Evolutionary conservation across 2,113 vertebrate genomes (phyloP), one percentile per base, ranked within the genome.

Genomic region (Circaetus gallicus): DNA sequence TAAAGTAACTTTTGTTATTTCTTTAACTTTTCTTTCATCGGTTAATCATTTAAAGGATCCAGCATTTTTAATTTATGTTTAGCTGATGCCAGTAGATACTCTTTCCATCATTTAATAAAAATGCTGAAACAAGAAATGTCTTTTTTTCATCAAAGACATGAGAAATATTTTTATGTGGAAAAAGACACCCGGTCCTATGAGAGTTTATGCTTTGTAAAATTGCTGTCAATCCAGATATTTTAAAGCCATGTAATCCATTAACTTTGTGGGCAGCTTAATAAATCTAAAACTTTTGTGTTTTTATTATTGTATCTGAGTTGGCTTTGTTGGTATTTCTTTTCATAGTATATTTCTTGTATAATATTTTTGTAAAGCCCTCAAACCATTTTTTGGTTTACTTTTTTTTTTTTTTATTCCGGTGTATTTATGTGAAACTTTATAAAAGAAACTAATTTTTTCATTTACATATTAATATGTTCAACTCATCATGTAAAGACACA

Each of bases 361-460:
- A 98, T 99, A 98, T 98, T 99, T 98, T 98, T 99, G 99, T 98
- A 99, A 99, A 99, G 98, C 97, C 89, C 87, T 98, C 94, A 94
- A 97, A 89, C 55, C 90, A 90, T 97, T 98, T 94, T 97, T 92
- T 93, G 67, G 55, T 96, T 92, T 90, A 55, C n/a, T 97, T 96
- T 98, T 98, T 90, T 86, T 89, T 94, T 79, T 95, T 97, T 93
- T 87, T 96, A 98, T 98, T 97, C 96, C 31, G 72, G 97, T 99
- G 98, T 99, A 99, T 99, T 99, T 99, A 99, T 99, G 99, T 99
- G 99, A 99, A 98, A 99, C 99, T 99, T 99, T 99, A 98, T 99
- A 98, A 99, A 98, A 98, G 98, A 98, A 97, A 98, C 98, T 98
- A 99, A 99, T 98, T 99, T 98, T 99, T 99, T 98, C 98, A 99